Base-by-base conservation (phyloP, 2,113 vertebrate genomes). In the Henicopernis longicauda region DNA sequence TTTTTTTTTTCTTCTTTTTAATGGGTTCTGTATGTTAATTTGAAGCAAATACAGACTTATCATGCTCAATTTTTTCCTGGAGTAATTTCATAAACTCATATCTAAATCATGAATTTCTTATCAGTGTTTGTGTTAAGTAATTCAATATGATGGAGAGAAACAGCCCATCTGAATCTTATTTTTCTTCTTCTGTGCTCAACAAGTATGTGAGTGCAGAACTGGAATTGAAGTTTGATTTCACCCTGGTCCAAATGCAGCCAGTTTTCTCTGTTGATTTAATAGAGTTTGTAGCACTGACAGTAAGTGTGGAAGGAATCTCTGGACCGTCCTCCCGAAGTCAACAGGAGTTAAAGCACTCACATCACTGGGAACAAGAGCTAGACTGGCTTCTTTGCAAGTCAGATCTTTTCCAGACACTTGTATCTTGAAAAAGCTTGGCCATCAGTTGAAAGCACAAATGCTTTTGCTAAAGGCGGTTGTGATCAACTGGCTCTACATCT, bases 111-210 rank as follows among this genome's bases (percentile, higher is more conserved):
- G 7, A 87, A 70, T 89, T 95, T 94, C 93, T 92, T 97, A 94
- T 89, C 93, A 85, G 69, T 97, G 86, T 97, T 90, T 92, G 57
- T 84, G 45, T 73, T 94, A 97, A 97, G 94, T 95, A 97, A 91
- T 97, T 97, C 90, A 95, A 20, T 95, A 96, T 90, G 95, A 86
- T 86, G 40, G 67, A 69, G 93, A 89, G 67, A 62, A 97, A 79
- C 82, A 92, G 90, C 71, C 57, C 34, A 67, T 70, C 85, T 92
- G 86, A 96, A 92, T 92, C 54, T 82, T 50, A 47, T 91, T 76
- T 94, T 83, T 88, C 22, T 17, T 89, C 3, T 82, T 83, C 50
- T 87, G 31, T 58, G 19, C 52, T 95, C 76, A 76, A 10, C 74
- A 95, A 95, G 78, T 86, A 52, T 19, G n/a, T 52, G n/a, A 74